Conservation (phyloP, 2,113 vertebrate genomes). For the Platycercus adscitus region DNA sequence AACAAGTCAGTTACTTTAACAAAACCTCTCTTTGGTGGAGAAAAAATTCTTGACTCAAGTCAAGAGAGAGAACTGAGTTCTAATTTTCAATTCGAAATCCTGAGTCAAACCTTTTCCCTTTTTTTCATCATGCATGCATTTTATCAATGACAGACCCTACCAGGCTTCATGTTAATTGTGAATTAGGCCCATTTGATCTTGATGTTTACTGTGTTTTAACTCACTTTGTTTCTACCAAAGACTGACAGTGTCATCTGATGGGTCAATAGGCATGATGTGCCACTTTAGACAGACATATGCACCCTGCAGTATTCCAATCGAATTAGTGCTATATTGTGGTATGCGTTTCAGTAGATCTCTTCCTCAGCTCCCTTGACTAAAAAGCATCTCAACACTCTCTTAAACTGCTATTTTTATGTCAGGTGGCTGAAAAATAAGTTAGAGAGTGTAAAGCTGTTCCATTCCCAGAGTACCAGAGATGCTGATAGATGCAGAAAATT, state of each 20-base stretch:
- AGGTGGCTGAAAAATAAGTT: neutral
- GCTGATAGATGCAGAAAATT: neutral
- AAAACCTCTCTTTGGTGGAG: neutral
- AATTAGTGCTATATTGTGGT: neutral
- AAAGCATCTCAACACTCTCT: neutral
- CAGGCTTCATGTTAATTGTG: neutral
- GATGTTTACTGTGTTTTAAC: neutral
- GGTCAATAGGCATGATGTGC: neutral
- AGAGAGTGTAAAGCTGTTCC: neutral
- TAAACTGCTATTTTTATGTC: neutral
- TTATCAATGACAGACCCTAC: neutral
- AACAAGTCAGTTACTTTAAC: neutral
- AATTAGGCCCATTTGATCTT: neutral
- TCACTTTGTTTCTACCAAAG: neutral
- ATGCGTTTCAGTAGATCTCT: neutral
- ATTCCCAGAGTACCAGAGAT: neutral
- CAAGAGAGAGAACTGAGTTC: neutral
- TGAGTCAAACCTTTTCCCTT: fast-evolving
- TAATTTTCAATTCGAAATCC: neutral
- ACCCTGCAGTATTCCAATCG: neutral
- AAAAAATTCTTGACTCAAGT: neutral
- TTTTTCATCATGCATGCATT: neutral
- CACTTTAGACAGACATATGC: neutral
- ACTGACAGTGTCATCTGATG: neutral
- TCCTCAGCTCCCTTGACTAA: neutral